Conservation (phyloP, 2,113 vertebrate species). For the Eleginops maclovinus region DNA sequence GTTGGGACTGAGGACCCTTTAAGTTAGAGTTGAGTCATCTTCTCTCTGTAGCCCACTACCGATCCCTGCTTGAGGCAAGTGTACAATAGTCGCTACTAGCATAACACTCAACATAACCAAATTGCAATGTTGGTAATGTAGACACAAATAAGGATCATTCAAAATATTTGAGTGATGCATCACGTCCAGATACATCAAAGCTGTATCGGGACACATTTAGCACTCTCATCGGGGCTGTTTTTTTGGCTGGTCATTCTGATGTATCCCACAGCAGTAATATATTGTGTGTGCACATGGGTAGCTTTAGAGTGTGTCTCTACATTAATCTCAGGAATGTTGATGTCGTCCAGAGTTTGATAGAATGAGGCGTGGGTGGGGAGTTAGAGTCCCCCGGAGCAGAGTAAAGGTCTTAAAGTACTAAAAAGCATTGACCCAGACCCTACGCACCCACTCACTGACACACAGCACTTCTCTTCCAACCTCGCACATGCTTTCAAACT, state of each 20-base stretch:
- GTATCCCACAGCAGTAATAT: conserved; percentile 27
- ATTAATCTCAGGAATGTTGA: conserved; percentile 65
- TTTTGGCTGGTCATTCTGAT: background rate
- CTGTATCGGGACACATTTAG: conserved; percentile 18
- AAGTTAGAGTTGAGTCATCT: background rate
- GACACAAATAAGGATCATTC: too few relatives aligned
- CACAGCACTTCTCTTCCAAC: conserved; percentile 32
- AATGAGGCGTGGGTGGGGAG: conserved; percentile 65
- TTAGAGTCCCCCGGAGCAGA: conserved; percentile 63
- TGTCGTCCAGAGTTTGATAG: conserved; percentile 63
- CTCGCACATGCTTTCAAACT: conserved; percentile 46
- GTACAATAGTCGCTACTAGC: background rate
- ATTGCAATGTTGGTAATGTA: background rate
- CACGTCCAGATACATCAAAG: background rate
- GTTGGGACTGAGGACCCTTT: too few relatives aligned
- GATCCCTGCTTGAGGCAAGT: background rate
- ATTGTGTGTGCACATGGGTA: conserved; percentile 19
- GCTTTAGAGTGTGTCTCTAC: conserved; percentile 50
- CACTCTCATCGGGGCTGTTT: conserved; percentile 11
- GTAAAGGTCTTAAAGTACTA: conserved; percentile 65
- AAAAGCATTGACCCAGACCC: conserved; percentile 64
- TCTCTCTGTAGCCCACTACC: background rate
- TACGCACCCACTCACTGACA: conserved; percentile 67
- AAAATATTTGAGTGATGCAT: background rate
- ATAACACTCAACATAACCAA: too few relatives aligned